Conservation (phyloP, 2,113 vertebrate genomes). For the Microcebus griseorufus region DNA sequence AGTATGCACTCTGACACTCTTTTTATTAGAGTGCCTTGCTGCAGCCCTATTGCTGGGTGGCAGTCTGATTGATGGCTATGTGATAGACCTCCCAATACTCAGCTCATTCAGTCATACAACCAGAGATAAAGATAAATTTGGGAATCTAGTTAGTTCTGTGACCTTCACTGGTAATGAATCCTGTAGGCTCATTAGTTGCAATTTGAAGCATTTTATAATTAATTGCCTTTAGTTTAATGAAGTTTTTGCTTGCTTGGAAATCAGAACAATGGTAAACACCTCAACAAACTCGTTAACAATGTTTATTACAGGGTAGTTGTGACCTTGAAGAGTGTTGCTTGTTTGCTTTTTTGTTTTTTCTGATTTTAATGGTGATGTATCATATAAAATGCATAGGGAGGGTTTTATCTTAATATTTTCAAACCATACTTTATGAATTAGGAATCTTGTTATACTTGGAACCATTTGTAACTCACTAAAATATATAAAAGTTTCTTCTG, state of each 20-base stretch:
- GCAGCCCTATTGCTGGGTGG: accelerated
- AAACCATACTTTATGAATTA: background rate
- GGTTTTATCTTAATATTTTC: background rate
- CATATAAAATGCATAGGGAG: background rate
- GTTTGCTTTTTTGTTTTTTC: too few relatives aligned
- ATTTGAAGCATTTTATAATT: conserved; percentile 55
- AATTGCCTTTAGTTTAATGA: conserved; percentile 65
- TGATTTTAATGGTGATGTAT: background rate
- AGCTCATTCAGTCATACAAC: background rate
- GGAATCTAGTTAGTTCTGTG: conserved; percentile 17
- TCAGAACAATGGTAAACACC: conserved; percentile 43
- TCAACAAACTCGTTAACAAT: background rate
- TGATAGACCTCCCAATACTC: background rate
- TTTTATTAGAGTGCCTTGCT: background rate
- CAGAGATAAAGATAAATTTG: conserved; percentile 27
- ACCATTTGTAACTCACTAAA: background rate
- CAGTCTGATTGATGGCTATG: background rate
- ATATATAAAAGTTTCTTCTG: background rate
- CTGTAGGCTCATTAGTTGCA: conserved; percentile 52
- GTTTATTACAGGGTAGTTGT: background rate
- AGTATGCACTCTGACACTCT: background rate
- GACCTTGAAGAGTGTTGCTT: background rate
- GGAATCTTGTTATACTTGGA: background rate
- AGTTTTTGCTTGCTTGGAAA: conserved; percentile 38
- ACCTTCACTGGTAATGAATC: conserved; percentile 46